Percentiles rank a stretch among this genome's conserved stretches.
Conservation (phyloP, 2,888 invertebrate species). For the Napeogenes inachia region DNA sequence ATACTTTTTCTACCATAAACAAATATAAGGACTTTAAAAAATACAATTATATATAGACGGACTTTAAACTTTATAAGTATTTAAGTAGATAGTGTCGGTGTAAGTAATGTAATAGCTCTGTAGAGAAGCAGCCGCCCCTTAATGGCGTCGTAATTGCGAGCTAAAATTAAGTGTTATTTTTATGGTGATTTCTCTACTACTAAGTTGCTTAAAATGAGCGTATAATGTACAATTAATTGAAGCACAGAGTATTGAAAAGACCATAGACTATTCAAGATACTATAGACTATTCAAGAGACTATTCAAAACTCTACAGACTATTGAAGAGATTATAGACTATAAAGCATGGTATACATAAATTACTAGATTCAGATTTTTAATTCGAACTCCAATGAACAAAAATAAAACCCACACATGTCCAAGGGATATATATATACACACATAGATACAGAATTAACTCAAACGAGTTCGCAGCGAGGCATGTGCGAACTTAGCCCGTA, state of each 20-base stretch:
- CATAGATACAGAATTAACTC: constrained; percentile 27
- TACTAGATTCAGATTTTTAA: too few species aligned
- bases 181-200: constrained; percentile 77
- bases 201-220: constrained; percentile 74
- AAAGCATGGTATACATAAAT: too few species aligned
- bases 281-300: too few species aligned
- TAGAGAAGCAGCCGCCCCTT: constrained; percentile 68
- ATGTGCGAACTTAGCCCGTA: constrained; percentile 66
- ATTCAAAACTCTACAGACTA: too few species aligned
- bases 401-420: background rate
- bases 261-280: too few species aligned
- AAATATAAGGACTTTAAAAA: too few species aligned
- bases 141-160: constrained; percentile 72
- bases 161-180: constrained; percentile 78
- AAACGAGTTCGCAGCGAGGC: constrained; percentile 42
- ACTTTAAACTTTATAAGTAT: constrained; percentile 13
- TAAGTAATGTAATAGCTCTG: constrained; percentile 65
- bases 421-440: constrained; percentile 2
- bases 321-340: too few species aligned
- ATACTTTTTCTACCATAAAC: too few species aligned
- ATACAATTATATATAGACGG: background rate
- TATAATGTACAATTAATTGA: constrained; percentile 74
- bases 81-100: constrained; percentile 44
- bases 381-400: too few species aligned
- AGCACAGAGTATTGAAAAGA: constrained; percentile 39